A percentile compares a stretch with the other conserved stretches of the same genome.
Conservation (phyloP, 92 coral and sea anemone species). For the Zoanthus sociatus region DNA sequence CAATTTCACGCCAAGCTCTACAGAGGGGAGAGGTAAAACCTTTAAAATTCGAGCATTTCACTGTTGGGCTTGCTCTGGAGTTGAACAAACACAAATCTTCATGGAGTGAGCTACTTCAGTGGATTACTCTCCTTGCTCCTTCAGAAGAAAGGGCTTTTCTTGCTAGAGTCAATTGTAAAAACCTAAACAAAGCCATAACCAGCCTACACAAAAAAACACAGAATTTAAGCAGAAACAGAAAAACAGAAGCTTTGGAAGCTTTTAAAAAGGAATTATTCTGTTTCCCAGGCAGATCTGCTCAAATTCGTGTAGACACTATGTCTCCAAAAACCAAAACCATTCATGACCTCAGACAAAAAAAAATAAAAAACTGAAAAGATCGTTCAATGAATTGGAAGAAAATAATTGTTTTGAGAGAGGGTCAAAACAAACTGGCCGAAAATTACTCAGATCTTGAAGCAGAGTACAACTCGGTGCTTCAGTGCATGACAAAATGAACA, state of each 20-base stretch:
- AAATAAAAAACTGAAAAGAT: slow-evolving; percentile 14
- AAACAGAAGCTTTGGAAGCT: neutral
- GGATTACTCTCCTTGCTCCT: neutral
- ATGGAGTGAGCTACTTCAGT: neutral
- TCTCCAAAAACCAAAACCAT: slow-evolving; percentile 28
- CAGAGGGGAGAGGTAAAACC: neutral
- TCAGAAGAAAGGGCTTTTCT: neutral
- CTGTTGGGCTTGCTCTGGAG: neutral
- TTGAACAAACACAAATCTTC: neutral
- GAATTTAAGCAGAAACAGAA: neutral
- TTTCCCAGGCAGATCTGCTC: neutral
- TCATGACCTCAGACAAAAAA: neutral
- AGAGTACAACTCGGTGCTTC: too few species aligned
- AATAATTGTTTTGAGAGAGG: neutral
- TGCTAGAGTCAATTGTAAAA: neutral
- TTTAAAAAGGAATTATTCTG: too few species aligned
- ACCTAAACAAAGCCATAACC: neutral
- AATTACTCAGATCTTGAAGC: too few species aligned
- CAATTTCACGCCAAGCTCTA: neutral
- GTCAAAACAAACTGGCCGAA: too few species aligned
- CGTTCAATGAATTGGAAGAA: slow-evolving; percentile 17
- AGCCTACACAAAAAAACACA: neutral
- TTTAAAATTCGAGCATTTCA: neutral
- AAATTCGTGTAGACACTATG: slow-evolving; percentile 1
- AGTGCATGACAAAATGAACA: too few species aligned